Evolutionary conservation across 2,888 invertebrate genomes (phyloP), one percentile per base, ranked within the genome.

Genomic region (Trimorus sp.): DNA sequence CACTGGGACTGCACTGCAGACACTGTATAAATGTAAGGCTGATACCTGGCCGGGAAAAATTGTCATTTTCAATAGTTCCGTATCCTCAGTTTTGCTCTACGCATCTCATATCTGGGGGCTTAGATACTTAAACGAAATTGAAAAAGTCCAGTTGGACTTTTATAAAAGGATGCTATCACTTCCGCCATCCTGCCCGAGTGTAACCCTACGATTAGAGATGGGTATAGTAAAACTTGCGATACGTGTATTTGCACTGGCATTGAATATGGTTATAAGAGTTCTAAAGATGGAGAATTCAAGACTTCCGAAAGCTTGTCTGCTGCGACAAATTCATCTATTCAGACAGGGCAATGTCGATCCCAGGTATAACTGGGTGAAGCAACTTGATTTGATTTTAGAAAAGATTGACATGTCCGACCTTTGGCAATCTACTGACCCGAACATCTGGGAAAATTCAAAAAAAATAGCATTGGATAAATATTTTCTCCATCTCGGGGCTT

Each of bases 101-200:
- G 14, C 60, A 12, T 5, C 60, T 7, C 60, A 60, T 6, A 45
- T 60, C 16, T 60, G 60, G 42, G 45, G 60, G 4, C 16, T 60
- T 7, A 5, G 60, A 3, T 60, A 60, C 16, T 45, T 45, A 1
- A 45, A 60, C 8, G 16, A 60, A 16, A 16, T 60, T 8, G 15
- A 60, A 60, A 60, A 16, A 9, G 45, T 60, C 15, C 26, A 60
- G 16, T 40, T 16, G 1, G n/a, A 45, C 12, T 60, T 45, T 60
- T 45, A 16, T 9, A 60, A 60, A 60, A 42, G 45, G 12, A 16
- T 7, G 14, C 11, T 60, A 5, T 5, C 42, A 16, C 7, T 60
- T 36, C 16, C 60, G 7, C n/a, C 11, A 45, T 9, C 8, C 7
- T 16, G 15, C 2, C 15, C 12, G 11, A 45, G 45, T 26, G 60